Evolutionary conservation across 2,888 invertebrate species (phyloP), one percentile per base, ranked within the genome.

Genomic region (Lottia scabra): DNA sequence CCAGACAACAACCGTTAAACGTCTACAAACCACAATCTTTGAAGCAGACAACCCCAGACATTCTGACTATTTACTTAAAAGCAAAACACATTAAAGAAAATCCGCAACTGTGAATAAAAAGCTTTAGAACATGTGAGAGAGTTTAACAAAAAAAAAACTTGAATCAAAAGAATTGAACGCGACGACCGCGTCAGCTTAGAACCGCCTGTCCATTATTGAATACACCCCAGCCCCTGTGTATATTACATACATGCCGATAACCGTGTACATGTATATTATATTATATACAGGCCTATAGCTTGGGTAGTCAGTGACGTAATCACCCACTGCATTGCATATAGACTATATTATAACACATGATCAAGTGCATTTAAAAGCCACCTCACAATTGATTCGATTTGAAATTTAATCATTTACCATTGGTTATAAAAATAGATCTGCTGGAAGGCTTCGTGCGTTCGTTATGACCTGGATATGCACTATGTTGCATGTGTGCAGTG

Each of bases 401-500:
- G 4, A 56, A 56, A 56, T 23, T 56, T 56, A 19, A 56, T 56
- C 56, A 56, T 56, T 23, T 13, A 23, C 23, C 19, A 56, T 56
- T 56, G 56, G 56, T 56, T 56, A 56, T 56, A 56, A 56, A 19
- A 56, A 56, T 56, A 56, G 23, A 56, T 56, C 56, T 23, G 19
- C 19, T 23, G 8, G 12, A n/a, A 56, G 56, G 56, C 56, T 23
- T 23, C 56, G 56, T 56, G 56, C 56, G 56, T 56, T 56, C 56
- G 13, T 23, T 19, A 23, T 19, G 56, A 56, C 56, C 56, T n/a
- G 19, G 23, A 56, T 56, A 56, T 56, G 56, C 56, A 56, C 19
- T 23, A 56, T 56, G 19, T 56, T 56, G 56, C 56, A 56, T 56
- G 56, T 56, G 56, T 56, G 56, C 56, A 56, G 56, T 56, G 19